These are phyloP conservation scores for Stegodyphus mimosarum DNA, from an alignment of 1,140 invertebrate species.

Conservation along the genomic window DNA sequence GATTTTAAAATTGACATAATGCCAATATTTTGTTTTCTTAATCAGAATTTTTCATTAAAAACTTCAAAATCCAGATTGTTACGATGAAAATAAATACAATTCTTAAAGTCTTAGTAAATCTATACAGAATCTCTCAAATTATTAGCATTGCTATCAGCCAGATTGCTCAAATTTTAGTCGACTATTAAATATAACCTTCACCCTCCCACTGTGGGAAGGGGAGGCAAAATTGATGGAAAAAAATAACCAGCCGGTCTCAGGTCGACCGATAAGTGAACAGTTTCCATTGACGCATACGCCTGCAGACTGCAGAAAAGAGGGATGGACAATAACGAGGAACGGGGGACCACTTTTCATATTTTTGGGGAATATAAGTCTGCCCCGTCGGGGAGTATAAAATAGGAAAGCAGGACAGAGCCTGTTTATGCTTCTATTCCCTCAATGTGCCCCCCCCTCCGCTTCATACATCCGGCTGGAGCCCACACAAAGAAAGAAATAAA, in stretches of 20 bases:
- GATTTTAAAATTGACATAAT: no score
- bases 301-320: neutral
- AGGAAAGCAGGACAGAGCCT: neutral
- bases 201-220: neutral
- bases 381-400: slow-evolving; percentile 1
- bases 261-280: slow-evolving; percentile 16
- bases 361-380: neutral
- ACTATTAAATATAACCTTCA: no score
- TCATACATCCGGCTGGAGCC: neutral
- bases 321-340: neutral
- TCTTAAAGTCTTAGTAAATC: no score
- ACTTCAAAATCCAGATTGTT: no score
- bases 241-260: neutral
- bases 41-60: no score
- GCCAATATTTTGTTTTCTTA: no score
- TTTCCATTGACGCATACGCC: neutral
- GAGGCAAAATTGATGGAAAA: neutral
- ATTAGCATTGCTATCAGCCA: no score
- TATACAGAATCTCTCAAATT: no score
- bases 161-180: no score
- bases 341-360: neutral
- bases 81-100: no score
- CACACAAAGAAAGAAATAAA: neutral
- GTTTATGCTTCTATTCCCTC: neutral
- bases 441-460: no score